phyloP scores from a whole-genome alignment of 2,113 vertebrate species.

The Leptobrachium leishanense region DNA sequence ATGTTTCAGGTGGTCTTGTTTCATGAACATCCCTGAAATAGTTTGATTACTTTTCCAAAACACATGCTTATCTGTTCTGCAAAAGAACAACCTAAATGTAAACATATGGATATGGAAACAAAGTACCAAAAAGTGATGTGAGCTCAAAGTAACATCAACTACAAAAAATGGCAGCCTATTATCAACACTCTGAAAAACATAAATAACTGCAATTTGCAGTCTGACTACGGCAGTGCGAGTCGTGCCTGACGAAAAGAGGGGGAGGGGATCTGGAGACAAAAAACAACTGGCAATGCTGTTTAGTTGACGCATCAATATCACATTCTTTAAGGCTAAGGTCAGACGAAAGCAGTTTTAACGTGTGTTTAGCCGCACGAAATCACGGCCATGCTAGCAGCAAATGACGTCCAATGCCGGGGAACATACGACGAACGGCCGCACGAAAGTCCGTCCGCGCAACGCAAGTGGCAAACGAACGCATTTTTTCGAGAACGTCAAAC shows the following conservation, averaged over 20 bases:
- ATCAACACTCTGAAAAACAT: background rate
- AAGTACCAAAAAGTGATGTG: background rate
- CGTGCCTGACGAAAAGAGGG: background rate
- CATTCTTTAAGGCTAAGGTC: no score
- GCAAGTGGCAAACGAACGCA: no score
- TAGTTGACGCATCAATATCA: background rate
- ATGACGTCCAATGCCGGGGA: no score
- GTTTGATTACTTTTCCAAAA: background rate
- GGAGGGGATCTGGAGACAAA: background rate
- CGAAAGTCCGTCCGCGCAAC: no score
- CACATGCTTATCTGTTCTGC: background rate
- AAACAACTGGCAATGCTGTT: background rate
- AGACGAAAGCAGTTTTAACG: no score
- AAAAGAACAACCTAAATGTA: background rate
- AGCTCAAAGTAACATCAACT: background rate
- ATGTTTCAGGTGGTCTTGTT: background rate
- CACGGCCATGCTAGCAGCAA: no score
- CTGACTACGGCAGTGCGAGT: slow-evolving; percentile 13
- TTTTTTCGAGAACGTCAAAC: no score
- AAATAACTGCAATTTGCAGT: background rate
- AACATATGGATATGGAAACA: background rate
- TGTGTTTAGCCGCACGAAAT: no score
- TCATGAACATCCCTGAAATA: no score
- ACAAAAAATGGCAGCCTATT: background rate
- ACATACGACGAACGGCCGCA: no score